A percentile compares a stretch with the other conserved stretches of the same genome.
These are phyloP conservation scores for Poecilia latipinna DNA, from an alignment of 2,113 vertebrate genomes.

Conservation along the genomic window DNA sequence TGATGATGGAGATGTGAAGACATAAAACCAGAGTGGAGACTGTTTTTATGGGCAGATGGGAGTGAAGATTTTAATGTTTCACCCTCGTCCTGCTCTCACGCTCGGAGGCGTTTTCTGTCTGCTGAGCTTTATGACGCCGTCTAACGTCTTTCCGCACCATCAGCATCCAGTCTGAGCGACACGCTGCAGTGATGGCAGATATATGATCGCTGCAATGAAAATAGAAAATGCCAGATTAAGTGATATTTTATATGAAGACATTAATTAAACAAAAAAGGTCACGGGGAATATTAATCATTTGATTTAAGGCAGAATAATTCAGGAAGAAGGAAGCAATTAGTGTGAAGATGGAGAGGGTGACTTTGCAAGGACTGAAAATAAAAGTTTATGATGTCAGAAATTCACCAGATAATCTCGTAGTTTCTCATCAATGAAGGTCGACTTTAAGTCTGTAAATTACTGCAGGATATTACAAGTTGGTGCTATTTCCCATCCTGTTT, in stretches of 20 bases:
- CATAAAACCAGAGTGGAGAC: conserved; percentile 8
- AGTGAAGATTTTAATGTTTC: neutral
- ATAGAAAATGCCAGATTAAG: conserved; percentile 33
- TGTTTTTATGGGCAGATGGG: conserved; percentile 7
- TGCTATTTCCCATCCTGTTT: neutral
- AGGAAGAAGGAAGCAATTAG: neutral
- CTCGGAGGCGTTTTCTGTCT: conserved; percentile 7
- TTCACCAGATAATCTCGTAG: neutral
- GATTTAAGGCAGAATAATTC: neutral
- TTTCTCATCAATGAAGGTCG: neutral
- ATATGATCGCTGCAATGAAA: conserved; percentile 22
- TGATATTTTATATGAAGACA: conserved; percentile 31
- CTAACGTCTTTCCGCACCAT: conserved; percentile 1
- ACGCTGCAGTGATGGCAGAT: conserved; percentile 19
- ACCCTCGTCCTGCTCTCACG: neutral
- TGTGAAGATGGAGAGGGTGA: neutral
- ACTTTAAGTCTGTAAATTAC: neutral
- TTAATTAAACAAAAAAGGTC: conserved; percentile 35
- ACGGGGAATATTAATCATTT: neutral
- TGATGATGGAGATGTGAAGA: neutral
- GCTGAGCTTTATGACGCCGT: conserved; percentile 13
- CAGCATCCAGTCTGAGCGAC: neutral
- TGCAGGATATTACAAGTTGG: neutral
- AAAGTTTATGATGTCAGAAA: neutral
- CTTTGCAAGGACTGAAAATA: neutral